These are phyloP conservation scores for Euwallacea similis DNA, from an alignment of 1,140 invertebrate species.

Conservation along the genomic window DNA sequence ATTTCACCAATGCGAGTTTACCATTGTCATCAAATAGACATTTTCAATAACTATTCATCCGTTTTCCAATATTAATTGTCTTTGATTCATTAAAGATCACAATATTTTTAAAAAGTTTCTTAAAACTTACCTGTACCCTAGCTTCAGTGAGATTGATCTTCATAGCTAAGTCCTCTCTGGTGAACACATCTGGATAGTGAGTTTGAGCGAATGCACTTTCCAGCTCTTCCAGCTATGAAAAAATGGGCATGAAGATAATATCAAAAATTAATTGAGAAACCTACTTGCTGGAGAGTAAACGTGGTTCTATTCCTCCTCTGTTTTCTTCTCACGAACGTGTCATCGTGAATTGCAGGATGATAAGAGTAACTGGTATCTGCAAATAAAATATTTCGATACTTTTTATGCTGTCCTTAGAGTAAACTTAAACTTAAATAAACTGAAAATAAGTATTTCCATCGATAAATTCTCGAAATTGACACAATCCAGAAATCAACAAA, in stretches of 20 bases:
- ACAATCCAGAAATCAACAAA: slow-evolving; percentile 5
- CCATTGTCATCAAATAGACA: no score
- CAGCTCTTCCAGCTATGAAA: slow-evolving; percentile 84
- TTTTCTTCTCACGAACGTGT: slow-evolving; percentile 93
- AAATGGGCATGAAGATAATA: not conserved
- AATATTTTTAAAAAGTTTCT: slow-evolving; percentile 2
- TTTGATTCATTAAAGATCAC: not conserved
- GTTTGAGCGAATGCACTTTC: slow-evolving; percentile 97
- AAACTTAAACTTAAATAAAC: not conserved
- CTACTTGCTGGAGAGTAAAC: slow-evolving; percentile 93
- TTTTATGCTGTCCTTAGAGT: not conserved
- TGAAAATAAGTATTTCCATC: not conserved
- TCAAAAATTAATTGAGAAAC: not conserved
- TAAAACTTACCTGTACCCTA: slow-evolving; percentile 86
- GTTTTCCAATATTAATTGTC: not conserved
- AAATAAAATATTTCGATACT: slow-evolving; percentile 45
- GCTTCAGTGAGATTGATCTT: slow-evolving; percentile 98
- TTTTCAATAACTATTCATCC: no score
- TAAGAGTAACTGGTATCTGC: slow-evolving; percentile 87
- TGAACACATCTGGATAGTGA: slow-evolving; percentile 98
- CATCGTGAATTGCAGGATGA: slow-evolving; percentile 93
- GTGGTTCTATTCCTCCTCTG: slow-evolving; percentile 95
- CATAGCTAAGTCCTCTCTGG: slow-evolving; percentile 95
- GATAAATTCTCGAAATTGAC: not conserved
- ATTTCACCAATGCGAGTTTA: no score